phyloP scores from a whole-genome alignment of 2,888 invertebrate genomes.

The Tachina grossa region DNA sequence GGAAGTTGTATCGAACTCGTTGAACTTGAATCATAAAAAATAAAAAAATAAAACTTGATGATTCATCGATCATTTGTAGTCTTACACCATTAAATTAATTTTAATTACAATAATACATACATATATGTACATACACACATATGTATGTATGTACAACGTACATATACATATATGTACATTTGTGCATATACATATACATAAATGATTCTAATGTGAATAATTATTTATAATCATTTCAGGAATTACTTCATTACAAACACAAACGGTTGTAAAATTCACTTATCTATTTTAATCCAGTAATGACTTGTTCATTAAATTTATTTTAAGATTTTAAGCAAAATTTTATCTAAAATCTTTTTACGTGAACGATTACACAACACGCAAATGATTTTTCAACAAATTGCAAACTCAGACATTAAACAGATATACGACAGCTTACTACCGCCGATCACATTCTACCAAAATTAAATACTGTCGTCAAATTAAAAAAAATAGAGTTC shows the following conservation, averaged over 20 bases:
- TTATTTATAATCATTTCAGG: background rate
- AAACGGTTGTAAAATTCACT: background rate
- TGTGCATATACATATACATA: too few relatives aligned
- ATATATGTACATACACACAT: too few relatives aligned
- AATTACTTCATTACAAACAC: background rate
- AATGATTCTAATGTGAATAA: background rate
- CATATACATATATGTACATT: too few relatives aligned
- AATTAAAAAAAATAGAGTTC: too few relatives aligned
- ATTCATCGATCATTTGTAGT: background rate
- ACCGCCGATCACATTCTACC: too few relatives aligned
- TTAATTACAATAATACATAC: conserved; percentile 11
- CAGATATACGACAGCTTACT: too few relatives aligned
- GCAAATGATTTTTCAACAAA: background rate
- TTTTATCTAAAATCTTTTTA: background rate
- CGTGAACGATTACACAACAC: background rate
- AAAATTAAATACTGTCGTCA: too few relatives aligned
- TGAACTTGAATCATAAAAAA: conserved; percentile 24
- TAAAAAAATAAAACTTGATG: background rate
- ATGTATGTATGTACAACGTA: too few relatives aligned
- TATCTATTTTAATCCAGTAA: background rate
- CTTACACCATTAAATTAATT: background rate
- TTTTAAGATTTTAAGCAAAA: background rate
- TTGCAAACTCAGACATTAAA: too few relatives aligned
- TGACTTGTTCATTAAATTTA: background rate
- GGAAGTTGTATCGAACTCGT: conserved; percentile 27